These are phyloP conservation scores for Mola mola DNA, from an alignment of 2,113 vertebrate genomes.

Conservation along the genomic window DNA sequence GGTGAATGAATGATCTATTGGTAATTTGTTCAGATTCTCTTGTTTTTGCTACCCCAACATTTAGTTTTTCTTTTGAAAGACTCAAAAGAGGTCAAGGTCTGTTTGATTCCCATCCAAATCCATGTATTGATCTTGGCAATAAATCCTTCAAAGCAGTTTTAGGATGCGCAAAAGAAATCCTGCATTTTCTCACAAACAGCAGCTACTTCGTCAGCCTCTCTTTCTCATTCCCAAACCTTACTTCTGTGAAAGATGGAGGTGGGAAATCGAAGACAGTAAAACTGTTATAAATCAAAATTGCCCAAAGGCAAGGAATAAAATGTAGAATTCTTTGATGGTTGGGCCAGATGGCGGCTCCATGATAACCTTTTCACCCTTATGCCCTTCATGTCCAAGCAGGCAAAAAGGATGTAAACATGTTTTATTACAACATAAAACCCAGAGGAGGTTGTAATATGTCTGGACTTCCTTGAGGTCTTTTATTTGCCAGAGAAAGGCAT, in stretches of 20 bases:
- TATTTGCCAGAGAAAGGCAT: slow-evolving; percentile 68
- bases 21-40: slow-evolving; percentile 20
- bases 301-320: slow-evolving; percentile 25
- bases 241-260: slow-evolving; percentile 19
- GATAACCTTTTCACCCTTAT: slow-evolving; percentile 81
- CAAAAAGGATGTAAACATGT: slow-evolving; percentile 80
- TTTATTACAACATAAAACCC: slow-evolving; percentile 82
- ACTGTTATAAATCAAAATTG: slow-evolving; percentile 54
- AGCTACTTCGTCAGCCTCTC: background rate
- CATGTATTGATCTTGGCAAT: slow-evolving; percentile 62
- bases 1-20: slow-evolving; percentile 20
- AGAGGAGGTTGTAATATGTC: slow-evolving; percentile 66
- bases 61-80: slow-evolving; percentile 48
- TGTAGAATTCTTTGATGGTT: slow-evolving; percentile 59
- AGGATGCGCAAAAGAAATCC: slow-evolving; percentile 34
- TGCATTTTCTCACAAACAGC: slow-evolving; percentile 54
- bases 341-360: slow-evolving; percentile 50
- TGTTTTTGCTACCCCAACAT: slow-evolving; percentile 33
- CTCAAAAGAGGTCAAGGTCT: slow-evolving; percentile 60
- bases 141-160: slow-evolving; percentile 64
- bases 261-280: slow-evolving; percentile 47
- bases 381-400: slow-evolving; percentile 58
- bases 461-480: slow-evolving; percentile 70
- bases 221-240: slow-evolving; percentile 37
- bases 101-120: slow-evolving; percentile 61